A percentile compares a stretch with the other conserved stretches of the same genome.
These are phyloP conservation scores for Bambusicola thoracicus DNA, from an alignment of 2,113 vertebrate species.

Conservation along the genomic window DNA sequence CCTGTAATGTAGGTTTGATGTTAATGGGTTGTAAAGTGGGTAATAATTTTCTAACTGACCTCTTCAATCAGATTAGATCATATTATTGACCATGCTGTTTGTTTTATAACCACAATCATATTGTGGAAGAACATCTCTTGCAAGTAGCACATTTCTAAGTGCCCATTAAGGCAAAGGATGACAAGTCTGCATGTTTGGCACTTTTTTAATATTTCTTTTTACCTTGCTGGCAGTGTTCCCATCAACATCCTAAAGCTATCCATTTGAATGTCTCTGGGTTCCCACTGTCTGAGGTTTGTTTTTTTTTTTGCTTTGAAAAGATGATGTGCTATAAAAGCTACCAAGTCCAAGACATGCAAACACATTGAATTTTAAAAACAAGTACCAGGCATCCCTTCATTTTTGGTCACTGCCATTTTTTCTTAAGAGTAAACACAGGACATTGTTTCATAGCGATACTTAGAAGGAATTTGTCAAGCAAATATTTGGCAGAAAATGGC, in stretches of 20 bases:
- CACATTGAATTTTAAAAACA: background rate
- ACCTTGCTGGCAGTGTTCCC: conserved; percentile 67
- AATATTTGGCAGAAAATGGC: background rate
- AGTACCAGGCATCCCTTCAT: background rate
- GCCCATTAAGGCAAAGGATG: conserved; percentile 78
- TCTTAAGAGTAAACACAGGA: background rate
- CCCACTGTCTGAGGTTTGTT: background rate
- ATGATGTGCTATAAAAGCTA: background rate
- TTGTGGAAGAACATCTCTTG: conserved; percentile 75
- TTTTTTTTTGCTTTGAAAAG: background rate
- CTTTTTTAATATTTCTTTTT: conserved; percentile 66
- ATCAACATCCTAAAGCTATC: conserved; percentile 50
- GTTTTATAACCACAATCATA: conserved; percentile 81
- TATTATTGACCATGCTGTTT: conserved; percentile 82
- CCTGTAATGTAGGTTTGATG: conserved; percentile 78
- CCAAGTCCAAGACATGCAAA: background rate
- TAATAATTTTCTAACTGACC: conserved; percentile 82
- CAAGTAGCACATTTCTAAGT: conserved; percentile 76
- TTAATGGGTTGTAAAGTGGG: conserved; percentile 83
- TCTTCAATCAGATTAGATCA: conserved; percentile 82
- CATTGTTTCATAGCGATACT: background rate
- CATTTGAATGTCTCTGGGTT: conserved; percentile 13
- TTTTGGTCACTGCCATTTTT: background rate
- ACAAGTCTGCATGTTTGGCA: conserved; percentile 76
- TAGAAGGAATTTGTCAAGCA: background rate